Evolutionary conservation across 2,797 vertebrate species (phyloP), one percentile per base, ranked within the genome.

Genomic region (Meriones psammophilus): DNA sequence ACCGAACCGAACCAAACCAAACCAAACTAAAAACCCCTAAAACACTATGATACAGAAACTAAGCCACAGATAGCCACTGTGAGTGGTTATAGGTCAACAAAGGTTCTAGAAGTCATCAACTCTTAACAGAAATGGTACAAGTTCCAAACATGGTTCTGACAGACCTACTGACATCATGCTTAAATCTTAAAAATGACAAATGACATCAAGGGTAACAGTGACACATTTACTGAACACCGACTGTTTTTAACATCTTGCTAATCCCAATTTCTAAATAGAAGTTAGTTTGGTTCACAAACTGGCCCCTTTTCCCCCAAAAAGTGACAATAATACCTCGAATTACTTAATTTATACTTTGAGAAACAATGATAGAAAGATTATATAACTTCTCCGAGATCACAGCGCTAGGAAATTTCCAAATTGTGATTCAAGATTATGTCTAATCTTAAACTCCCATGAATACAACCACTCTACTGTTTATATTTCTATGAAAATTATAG

Each of bases 161-260:
- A 91, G 76, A 86, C 88, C 17, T 92, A 95, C 54, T 92, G 84
- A 96, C 3, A 18, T 6, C 66, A 66, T 62, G 73, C 68, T 83
- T 36, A 97, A 89, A 94, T 97, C 54, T 85, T 92, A 89, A 95
- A 95, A 95, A 90, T 36, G 90, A 66, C 1, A 20, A 58, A 62
- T 17, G 73, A 91, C 15, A 94, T 2, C 1, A n/a, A 74, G 66
- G 64, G 78, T 77, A 46, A 89, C 26, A 94, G 80, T 1, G 56
- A 87, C 2, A 88, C 30, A 92, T 81, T 84, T 76, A 78, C 24
- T 69, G 78, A 91, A n/a, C 17, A 83, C 2, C 30, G 36, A 89
- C 74, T 88, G 13, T 81, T 93, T 8, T 36, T 78, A 80, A 94
- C 20, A 81, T 36, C 17, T 2, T 64, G 36, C 42, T 76, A 85